phyloP scores from a whole-genome alignment of 1,140 invertebrate genomes.

The Drosophila pruinosa region DNA sequence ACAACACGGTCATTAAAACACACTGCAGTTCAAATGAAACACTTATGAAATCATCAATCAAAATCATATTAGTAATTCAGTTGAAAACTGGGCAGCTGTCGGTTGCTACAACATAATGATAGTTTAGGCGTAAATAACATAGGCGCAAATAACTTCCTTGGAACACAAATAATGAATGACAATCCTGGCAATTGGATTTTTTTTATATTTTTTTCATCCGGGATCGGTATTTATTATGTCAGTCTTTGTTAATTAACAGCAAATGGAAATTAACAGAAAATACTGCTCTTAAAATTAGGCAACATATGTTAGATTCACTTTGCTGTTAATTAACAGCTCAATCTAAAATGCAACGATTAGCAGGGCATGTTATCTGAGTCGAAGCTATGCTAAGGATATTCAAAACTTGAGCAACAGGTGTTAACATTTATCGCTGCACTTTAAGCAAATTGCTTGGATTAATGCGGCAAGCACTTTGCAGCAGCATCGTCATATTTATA shows the following conservation, averaged over 20 bases:
- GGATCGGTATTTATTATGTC: too few species aligned
- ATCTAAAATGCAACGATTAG: too few species aligned
- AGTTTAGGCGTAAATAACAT: too few species aligned
- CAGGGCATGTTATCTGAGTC: too few species aligned
- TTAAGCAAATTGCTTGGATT: conserved; percentile 32
- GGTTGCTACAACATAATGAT: not conserved
- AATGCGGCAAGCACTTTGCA: conserved; percentile 21
- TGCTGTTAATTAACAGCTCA: not conserved
- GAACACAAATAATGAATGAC: too few species aligned
- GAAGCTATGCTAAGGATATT: not conserved
- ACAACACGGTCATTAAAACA: too few species aligned
- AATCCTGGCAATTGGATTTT: too few species aligned
- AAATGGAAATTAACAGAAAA: not conserved
- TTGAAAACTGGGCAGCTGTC: not conserved
- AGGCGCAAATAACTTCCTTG: too few species aligned
- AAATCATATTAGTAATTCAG: not conserved
- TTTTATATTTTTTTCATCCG: too few species aligned
- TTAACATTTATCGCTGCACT: conserved; percentile 18
- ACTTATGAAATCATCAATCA: too few species aligned
- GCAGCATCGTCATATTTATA: conserved; percentile 33
- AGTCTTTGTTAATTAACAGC: not conserved
- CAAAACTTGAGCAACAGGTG: conserved; percentile 4
- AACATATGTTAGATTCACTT: not conserved
- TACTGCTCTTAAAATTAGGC: not conserved
- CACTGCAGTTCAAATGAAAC: too few species aligned